Conservation (phyloP, 2,797 vertebrate species). For the Microchirus variegatus region DNA sequence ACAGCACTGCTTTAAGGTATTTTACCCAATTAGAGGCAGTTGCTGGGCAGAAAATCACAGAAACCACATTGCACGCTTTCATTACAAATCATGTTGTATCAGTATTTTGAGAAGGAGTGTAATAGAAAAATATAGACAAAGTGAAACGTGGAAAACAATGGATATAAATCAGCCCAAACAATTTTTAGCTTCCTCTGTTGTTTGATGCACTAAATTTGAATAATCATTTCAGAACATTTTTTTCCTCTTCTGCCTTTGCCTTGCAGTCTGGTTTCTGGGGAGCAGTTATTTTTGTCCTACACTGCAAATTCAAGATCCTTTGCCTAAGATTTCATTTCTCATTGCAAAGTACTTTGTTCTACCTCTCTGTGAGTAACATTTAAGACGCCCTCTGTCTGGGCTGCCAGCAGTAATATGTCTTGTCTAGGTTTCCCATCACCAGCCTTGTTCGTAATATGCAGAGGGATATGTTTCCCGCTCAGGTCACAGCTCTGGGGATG, state of each 20-base stretch:
- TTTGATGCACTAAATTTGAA: too few species aligned
- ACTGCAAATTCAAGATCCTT: neutral
- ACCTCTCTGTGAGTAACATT: neutral
- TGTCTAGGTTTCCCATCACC: slow-evolving; percentile 16
- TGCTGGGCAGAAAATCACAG: slow-evolving; percentile 16
- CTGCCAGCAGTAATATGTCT: slow-evolving; percentile 19
- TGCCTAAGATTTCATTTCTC: slow-evolving; percentile 1
- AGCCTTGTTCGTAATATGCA: slow-evolving; percentile 20
- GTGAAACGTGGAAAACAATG: neutral
- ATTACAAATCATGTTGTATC: neutral
- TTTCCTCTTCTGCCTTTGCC: neutral
- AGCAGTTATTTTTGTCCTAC: neutral
- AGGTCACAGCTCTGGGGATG: slow-evolving; percentile 25
- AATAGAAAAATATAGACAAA: neutral
- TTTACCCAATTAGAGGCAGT: slow-evolving; percentile 3
- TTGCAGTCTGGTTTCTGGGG: neutral
- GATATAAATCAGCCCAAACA: too few species aligned
- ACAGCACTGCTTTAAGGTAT: too few species aligned
- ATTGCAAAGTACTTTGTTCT: slow-evolving; percentile 1
- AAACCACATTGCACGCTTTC: neutral
- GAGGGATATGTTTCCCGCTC: slow-evolving; percentile 17
- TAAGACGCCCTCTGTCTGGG: neutral
- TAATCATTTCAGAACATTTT: neutral
- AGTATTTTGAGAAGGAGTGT: neutral
- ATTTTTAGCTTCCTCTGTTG: too few species aligned